phyloP scores from a whole-genome alignment of 2,113 vertebrate species.

The Mesocricetus auratus region DNA sequence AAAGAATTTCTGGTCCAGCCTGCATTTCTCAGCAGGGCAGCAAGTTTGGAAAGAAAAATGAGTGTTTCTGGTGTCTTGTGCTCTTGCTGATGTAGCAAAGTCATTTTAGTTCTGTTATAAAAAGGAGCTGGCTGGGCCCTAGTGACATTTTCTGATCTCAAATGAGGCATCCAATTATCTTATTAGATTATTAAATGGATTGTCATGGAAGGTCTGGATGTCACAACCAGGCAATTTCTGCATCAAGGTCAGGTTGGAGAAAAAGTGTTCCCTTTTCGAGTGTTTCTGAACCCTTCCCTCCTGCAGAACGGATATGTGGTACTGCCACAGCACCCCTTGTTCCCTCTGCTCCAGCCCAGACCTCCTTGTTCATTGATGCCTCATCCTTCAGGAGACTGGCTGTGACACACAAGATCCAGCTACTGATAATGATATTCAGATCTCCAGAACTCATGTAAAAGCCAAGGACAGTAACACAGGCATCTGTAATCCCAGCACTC shows the following conservation, averaged over 20 bases:
- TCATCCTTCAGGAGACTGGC: background rate
- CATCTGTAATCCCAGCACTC: background rate
- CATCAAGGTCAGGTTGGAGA: background rate
- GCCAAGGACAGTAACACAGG: background rate
- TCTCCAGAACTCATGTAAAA: background rate
- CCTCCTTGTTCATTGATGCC: background rate
- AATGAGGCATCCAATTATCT: background rate
- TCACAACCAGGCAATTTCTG: background rate
- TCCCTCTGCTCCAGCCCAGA: background rate
- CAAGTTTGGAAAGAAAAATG: background rate
- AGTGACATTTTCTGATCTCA: constrained; percentile 32
- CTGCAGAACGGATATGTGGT: background rate
- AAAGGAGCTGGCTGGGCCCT: background rate
- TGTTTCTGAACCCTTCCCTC: background rate
- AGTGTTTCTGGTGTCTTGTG: background rate
- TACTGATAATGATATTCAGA: background rate
- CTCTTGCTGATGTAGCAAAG: background rate
- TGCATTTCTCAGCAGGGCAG: background rate
- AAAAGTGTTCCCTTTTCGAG: background rate
- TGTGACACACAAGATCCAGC: background rate
- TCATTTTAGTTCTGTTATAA: background rate
- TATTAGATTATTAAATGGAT: background rate
- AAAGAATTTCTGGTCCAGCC: background rate
- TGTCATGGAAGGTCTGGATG: background rate
- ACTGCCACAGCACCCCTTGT: too few species aligned